Percentiles rank a stretch among this genome's conserved stretches.
phyloP scores from a whole-genome alignment of 1,140 invertebrate genomes.

The Cataglyphis hispanica region DNA sequence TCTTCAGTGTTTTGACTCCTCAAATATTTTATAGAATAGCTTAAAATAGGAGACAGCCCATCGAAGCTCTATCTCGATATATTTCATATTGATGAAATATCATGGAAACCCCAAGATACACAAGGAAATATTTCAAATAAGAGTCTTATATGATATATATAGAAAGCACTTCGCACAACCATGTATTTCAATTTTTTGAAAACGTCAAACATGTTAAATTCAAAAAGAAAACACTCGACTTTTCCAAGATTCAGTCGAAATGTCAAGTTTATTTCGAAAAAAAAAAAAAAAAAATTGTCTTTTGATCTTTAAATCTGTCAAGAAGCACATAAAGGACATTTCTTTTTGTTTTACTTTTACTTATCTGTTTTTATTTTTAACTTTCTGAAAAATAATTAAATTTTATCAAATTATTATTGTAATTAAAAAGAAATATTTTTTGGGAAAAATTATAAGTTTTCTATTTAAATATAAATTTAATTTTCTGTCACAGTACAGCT shows the following conservation, averaged over 20 bases:
- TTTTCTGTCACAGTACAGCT: not conserved
- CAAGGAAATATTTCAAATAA: conserved; percentile 17
- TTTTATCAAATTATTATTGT: not conserved
- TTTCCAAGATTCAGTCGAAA: not conserved
- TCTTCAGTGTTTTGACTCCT: not conserved
- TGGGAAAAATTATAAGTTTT: not conserved
- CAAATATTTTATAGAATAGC: not conserved
- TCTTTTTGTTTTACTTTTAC: no score
- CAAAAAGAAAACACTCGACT: not conserved
- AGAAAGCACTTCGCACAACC: not conserved
- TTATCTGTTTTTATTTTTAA: no score
- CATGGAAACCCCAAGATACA: not conserved
- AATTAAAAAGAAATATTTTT: conserved; percentile 8
- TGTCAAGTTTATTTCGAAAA: not conserved
- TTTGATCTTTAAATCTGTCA: not conserved
- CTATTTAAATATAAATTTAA: not conserved
- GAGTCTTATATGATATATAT: not conserved
- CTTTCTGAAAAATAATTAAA: not conserved
- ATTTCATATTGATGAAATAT: not conserved
- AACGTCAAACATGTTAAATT: not conserved
- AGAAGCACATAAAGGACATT: no score
- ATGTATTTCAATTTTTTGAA: not conserved
- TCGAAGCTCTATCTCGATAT: not conserved
- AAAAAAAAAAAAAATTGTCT: not conserved
- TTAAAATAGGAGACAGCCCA: not conserved